These are phyloP conservation scores for Nymphalis urticae DNA, from an alignment of 2,888 invertebrate genomes.

Conservation along the genomic window DNA sequence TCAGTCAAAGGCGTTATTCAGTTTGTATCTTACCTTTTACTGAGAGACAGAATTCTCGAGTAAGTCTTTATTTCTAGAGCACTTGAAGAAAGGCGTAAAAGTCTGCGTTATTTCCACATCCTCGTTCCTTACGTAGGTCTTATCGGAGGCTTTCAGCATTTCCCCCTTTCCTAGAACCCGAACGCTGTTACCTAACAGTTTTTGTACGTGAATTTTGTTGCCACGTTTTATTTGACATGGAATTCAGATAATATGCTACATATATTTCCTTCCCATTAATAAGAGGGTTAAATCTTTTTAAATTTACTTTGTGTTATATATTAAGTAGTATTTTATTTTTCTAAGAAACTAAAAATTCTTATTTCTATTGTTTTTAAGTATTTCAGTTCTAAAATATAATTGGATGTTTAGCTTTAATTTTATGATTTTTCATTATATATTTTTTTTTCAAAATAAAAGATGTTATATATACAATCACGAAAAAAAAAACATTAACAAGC, in stretches of 20 bases:
- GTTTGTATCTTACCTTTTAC: slow-evolving; percentile 29
- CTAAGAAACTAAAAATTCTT: too few relatives aligned
- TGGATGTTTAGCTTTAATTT: too few relatives aligned
- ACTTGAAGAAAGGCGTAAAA: slow-evolving; percentile 29
- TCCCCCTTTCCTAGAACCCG: slow-evolving; percentile 22
- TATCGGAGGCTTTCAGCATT: slow-evolving; percentile 32
- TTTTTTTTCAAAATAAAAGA: too few relatives aligned
- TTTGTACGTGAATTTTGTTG: not conserved
- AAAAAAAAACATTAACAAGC: too few relatives aligned
- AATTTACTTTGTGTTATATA: too few relatives aligned
- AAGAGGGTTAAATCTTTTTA: too few relatives aligned
- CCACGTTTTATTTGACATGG: not conserved
- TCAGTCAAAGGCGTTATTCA: slow-evolving; percentile 24
- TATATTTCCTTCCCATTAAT: too few relatives aligned
- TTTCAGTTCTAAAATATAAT: too few relatives aligned
- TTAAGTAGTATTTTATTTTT: too few relatives aligned
- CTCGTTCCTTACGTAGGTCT: slow-evolving; percentile 19
- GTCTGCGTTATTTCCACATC: slow-evolving; percentile 33
- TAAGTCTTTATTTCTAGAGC: slow-evolving; percentile 38
- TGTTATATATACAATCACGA: too few relatives aligned
- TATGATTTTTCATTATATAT: too few relatives aligned
- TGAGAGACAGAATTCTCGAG: slow-evolving; percentile 36
- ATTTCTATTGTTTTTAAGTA: too few relatives aligned
- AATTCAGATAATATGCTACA: not conserved
- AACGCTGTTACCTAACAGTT: slow-evolving; percentile 14